A percentile compares a stretch with the other conserved stretches of the same genome.
Evolutionary conservation across 2,797 vertebrate genomes (phyloP).

Genomic region (Leptatherina wallacei): DNA sequence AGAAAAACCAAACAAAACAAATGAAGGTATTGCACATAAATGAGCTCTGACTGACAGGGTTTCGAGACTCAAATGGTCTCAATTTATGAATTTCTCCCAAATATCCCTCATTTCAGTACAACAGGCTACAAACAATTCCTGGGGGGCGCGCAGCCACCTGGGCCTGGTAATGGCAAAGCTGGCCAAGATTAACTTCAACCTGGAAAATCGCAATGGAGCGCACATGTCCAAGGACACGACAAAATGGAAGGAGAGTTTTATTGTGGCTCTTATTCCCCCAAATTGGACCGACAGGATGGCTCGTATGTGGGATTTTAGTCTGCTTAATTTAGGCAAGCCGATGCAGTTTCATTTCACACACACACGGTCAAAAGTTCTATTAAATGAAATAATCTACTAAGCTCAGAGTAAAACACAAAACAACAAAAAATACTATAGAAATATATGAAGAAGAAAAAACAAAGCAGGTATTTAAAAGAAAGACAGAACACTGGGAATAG

Average conservation of each 20-base stretch:
- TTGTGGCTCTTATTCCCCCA: slow-evolving; percentile 75
- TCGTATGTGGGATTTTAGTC: slow-evolving; percentile 52
- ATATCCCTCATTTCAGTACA: slow-evolving; percentile 49
- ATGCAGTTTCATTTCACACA: not conserved
- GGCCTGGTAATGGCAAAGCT: slow-evolving; percentile 76
- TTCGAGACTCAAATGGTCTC: slow-evolving; percentile 53
- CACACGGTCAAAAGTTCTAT: slow-evolving; percentile 33
- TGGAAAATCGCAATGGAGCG: slow-evolving; percentile 58
- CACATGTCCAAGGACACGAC: slow-evolving; percentile 77
- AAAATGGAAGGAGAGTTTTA: slow-evolving; percentile 80
- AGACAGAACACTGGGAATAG: not conserved
- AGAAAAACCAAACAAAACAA: slow-evolving; percentile 16
- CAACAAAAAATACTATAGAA: not conserved
- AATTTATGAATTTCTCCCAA: slow-evolving; percentile 65
- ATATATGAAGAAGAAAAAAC: not conserved
- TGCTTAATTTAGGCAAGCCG: slow-evolving; percentile 22
- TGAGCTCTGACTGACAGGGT: slow-evolving; percentile 46
- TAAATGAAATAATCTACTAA: not conserved
- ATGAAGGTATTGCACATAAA: slow-evolving; percentile 42
- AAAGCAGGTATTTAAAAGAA: not conserved
- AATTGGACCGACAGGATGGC: slow-evolving; percentile 70
- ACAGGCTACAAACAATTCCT: slow-evolving; percentile 53
- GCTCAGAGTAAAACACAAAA: not conserved
- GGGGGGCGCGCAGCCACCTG: slow-evolving; percentile 63
- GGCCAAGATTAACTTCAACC: slow-evolving; percentile 75